Evolutionary conservation across 2,888 invertebrate genomes (phyloP).

Genomic region (Heteromurus nitidus): DNA sequence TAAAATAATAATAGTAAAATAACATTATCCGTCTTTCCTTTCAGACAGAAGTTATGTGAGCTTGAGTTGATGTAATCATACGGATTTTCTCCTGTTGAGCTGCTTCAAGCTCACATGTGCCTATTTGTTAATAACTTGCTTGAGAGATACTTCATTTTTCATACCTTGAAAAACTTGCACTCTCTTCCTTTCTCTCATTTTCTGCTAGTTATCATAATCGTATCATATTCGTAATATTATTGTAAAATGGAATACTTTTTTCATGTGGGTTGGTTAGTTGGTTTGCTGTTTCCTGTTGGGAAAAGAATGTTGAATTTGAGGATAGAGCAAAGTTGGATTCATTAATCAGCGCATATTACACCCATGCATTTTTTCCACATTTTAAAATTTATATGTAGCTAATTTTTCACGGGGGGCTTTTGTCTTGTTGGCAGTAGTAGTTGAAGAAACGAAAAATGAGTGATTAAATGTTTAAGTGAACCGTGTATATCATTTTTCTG

Average conservation of each 20-base stretch:
- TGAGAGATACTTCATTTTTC: too few species aligned
- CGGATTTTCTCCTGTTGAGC: too few species aligned
- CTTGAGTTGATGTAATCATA: neutral
- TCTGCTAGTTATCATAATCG: neutral
- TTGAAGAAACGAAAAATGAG: too few species aligned
- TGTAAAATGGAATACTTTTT: conserved; percentile 4
- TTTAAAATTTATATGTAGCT: too few species aligned
- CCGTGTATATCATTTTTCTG: conserved; percentile 1
- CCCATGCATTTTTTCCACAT: too few species aligned
- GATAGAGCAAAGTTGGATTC: too few species aligned
- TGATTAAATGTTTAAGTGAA: conserved; percentile 6
- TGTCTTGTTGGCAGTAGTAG: neutral
- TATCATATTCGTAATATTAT: neutral
- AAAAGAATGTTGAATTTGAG: neutral
- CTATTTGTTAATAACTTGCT: too few species aligned
- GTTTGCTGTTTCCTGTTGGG: neutral
- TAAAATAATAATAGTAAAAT: conserved; percentile 23
- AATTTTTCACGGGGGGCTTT: too few species aligned
- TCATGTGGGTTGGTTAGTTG: conserved; percentile 9
- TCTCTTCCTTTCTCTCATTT: neutral
- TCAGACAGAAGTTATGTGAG: neutral
- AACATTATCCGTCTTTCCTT: conserved; percentile 8
- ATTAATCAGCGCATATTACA: too few species aligned
- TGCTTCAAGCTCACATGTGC: neutral
- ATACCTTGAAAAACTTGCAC: neutral